Percentiles rank a stretch among this genome's conserved stretches.
phyloP scores from a whole-genome alignment of 2,888 invertebrate genomes.

The Leptopilina myrica region DNA sequence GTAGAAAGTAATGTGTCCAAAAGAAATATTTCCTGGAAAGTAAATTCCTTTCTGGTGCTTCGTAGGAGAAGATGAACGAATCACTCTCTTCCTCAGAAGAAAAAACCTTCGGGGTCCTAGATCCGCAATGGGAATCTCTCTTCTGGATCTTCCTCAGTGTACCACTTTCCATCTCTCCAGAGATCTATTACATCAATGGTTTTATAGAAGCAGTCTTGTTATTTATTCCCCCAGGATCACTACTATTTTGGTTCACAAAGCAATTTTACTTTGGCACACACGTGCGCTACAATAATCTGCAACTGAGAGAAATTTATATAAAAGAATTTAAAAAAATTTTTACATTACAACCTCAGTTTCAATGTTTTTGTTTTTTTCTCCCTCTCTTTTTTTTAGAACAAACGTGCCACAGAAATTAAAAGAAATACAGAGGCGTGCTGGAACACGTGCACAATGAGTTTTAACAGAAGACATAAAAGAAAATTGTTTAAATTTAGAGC shows the following conservation, averaged over 20 bases:
- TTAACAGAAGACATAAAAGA: background rate
- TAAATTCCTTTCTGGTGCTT: background rate
- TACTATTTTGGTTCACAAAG: conserved; percentile 18
- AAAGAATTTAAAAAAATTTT: background rate
- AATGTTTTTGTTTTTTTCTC: background rate
- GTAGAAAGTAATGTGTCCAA: background rate
- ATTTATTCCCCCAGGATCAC: conserved; percentile 10
- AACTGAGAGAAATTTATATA: background rate
- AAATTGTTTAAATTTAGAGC: no score
- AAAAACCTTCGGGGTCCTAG: conserved; percentile 19
- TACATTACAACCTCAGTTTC: conserved; percentile 3
- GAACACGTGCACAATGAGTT: background rate
- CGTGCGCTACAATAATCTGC: background rate
- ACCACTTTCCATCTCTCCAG: conserved; percentile 14
- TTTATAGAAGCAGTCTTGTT: conserved; percentile 35
- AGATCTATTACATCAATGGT: conserved; percentile 39
- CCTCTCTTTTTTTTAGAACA: background rate
- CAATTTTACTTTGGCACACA: background rate
- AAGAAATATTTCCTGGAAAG: conserved; percentile 31
- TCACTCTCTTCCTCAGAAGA: background rate
- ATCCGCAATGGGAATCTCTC: conserved; percentile 30
- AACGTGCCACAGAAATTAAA: no score
- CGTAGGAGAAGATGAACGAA: conserved; percentile 23
- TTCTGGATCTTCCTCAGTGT: conserved; percentile 21
- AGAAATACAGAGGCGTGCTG: no score